Evolutionary conservation across 1,140 invertebrate genomes (phyloP).

Genomic region (Trachymyrmex septentrionalis): DNA sequence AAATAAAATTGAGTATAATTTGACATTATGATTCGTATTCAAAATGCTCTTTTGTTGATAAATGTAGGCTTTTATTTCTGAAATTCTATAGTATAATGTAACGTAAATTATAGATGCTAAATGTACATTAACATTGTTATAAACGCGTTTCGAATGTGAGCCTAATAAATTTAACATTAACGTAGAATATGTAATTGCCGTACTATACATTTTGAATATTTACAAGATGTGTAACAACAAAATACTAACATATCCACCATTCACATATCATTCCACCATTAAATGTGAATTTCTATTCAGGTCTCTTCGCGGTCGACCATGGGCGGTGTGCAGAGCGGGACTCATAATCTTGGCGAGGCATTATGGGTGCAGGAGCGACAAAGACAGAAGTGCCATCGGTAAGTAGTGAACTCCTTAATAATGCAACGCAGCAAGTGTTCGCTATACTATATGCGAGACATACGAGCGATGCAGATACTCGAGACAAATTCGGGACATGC

Average conservation of each 20-base stretch:
- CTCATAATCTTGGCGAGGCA: conserved; percentile 84
- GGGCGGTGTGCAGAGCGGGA: conserved; percentile 84
- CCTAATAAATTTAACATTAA: no score
- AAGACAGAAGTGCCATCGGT: conserved; percentile 82
- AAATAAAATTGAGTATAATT: no score
- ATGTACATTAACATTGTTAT: no score
- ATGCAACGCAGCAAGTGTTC: not conserved
- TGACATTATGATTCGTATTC: no score
- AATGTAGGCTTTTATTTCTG: no score
- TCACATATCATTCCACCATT: not conserved
- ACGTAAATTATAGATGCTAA: no score
- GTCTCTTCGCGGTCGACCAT: conserved; percentile 73
- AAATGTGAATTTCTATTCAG: conserved; percentile 61
- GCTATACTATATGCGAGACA: not conserved
- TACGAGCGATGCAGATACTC: not conserved
- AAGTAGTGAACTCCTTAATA: conserved; percentile 68
- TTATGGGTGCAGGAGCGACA: conserved; percentile 85
- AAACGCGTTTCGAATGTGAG: no score
- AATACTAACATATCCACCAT: not conserved
- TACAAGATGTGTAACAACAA: not conserved
- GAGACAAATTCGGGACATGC: not conserved
- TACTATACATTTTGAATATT: not conserved
- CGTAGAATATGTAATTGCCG: not conserved
- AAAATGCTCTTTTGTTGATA: no score
- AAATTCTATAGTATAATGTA: no score